Percentiles rank a stretch among this genome's conserved stretches.
phyloP scores from a whole-genome alignment of 2,113 vertebrate genomes.

The Equus przewalskii region DNA sequence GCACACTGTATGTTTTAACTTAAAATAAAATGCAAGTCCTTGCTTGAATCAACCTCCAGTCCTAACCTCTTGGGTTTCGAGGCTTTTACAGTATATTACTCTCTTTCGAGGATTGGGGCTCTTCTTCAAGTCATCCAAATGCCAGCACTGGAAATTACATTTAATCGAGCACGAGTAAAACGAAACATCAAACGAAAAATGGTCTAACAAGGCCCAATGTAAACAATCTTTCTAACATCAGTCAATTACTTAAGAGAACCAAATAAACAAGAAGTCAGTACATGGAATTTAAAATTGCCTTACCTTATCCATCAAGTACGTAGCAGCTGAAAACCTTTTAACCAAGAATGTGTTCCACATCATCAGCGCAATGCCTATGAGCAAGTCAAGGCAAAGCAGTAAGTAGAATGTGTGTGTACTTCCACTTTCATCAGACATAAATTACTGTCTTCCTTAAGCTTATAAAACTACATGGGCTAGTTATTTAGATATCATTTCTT shows the following conservation, averaged over 20 bases:
- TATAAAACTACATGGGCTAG: not conserved
- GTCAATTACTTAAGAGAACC: not conserved
- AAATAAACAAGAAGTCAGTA: not conserved
- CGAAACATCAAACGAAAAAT: not conserved
- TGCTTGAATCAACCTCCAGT: not conserved
- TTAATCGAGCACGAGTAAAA: not conserved
- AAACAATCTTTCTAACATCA: not conserved
- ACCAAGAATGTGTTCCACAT: constrained; percentile 99
- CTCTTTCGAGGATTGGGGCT: not conserved
- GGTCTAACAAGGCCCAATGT: too few species aligned
- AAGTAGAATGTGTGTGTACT: fast-evolving
- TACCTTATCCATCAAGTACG: constrained; percentile 98
- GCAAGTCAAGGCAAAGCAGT: not conserved
- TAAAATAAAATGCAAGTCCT: not conserved
- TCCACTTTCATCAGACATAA: not conserved
- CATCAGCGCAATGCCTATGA: constrained; percentile 94
- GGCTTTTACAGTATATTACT: not conserved
- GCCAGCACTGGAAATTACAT: not conserved
- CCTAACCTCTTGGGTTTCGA: too few species aligned
- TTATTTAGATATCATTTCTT: not conserved
- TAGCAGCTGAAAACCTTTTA: constrained; percentile 96
- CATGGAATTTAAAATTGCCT: not conserved
- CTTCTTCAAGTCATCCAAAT: not conserved
- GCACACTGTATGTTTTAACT: not conserved
- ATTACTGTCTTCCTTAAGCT: not conserved